A percentile compares a stretch with the other conserved stretches of the same genome.
Conservation (phyloP, 2,113 vertebrate genomes). For the Hypocryptadius cinnamomeus region DNA sequence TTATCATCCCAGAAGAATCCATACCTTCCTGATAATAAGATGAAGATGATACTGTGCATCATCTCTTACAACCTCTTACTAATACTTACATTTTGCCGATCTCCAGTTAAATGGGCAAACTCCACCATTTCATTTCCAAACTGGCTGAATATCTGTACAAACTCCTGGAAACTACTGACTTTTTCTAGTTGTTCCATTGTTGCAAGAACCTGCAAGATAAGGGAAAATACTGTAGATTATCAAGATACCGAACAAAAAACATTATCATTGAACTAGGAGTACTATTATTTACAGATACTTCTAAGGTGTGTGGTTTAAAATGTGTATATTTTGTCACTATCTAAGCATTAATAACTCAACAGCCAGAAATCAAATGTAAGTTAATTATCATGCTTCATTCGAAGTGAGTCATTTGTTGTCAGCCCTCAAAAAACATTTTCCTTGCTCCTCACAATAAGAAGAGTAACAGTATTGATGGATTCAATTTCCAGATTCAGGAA, state of each 20-base stretch:
- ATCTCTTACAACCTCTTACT: not conserved
- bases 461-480: not conserved
- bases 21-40: not conserved
- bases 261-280: not conserved
- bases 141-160: slow-evolving; percentile 99
- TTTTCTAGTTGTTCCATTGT: slow-evolving; percentile 94
- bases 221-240: not conserved
- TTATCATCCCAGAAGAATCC: not conserved
- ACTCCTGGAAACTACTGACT: slow-evolving; percentile 97
- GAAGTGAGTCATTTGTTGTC: not conserved
- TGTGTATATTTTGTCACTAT: not conserved
- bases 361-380: not conserved
- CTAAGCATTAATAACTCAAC: not conserved
- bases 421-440: not conserved
- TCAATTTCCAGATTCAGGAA: not conserved
- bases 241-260: not conserved
- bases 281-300: not conserved
- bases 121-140: slow-evolving; percentile 99
- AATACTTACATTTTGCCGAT: slow-evolving; percentile 92
- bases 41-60: not conserved
- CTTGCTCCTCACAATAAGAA: not conserved
- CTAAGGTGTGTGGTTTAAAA: not conserved
- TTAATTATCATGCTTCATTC: not conserved
- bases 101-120: slow-evolving; percentile 97
- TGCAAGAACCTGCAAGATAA: slow-evolving; percentile 82